Conservation (phyloP, 2,888 invertebrate species). For the Hirtodrosophila cameraria region DNA sequence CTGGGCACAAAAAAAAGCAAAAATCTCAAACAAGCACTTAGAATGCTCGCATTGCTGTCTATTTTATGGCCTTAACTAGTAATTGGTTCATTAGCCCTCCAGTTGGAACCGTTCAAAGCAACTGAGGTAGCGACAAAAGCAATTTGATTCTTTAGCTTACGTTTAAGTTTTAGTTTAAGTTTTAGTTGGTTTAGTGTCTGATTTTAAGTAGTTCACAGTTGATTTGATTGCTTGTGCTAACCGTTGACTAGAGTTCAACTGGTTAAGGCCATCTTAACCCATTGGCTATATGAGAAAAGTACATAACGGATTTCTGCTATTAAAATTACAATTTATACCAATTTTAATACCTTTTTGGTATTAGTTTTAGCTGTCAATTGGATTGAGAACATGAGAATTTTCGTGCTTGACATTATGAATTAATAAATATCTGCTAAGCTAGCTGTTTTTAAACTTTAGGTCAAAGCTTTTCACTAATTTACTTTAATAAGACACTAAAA, state of each 20-base stretch:
- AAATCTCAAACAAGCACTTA: constrained; percentile 35
- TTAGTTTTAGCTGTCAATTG: too few species aligned
- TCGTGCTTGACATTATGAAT: too few species aligned
- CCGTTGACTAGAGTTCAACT: constrained; percentile 34
- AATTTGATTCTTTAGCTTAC: constrained; percentile 62
- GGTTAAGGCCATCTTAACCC: constrained; percentile 36
- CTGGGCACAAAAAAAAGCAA: constrained; percentile 2
- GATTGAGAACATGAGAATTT: too few species aligned
- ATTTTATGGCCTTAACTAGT: constrained; percentile 71
- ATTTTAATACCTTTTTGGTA: not conserved
- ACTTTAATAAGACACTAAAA: too few species aligned
- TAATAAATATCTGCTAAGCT: too few species aligned
- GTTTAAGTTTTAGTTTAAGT: too few species aligned
- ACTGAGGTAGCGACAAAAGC: constrained; percentile 52
- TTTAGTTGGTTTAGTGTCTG: constrained; percentile 42
- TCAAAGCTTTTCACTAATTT: too few species aligned
- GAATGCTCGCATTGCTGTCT: constrained; percentile 62
- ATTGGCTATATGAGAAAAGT: not conserved
- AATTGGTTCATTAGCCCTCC: constrained; percentile 79
- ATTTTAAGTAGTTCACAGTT: constrained; percentile 57
- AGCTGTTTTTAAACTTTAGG: too few species aligned
- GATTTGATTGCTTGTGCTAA: constrained; percentile 35
- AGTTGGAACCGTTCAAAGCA: constrained; percentile 42
- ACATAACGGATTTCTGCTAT: not conserved
- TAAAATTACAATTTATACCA: not conserved